Percentiles rank a stretch among this genome's conserved stretches.
Conservation (phyloP, 2,113 vertebrate genomes). For the Penelope pileata region DNA sequence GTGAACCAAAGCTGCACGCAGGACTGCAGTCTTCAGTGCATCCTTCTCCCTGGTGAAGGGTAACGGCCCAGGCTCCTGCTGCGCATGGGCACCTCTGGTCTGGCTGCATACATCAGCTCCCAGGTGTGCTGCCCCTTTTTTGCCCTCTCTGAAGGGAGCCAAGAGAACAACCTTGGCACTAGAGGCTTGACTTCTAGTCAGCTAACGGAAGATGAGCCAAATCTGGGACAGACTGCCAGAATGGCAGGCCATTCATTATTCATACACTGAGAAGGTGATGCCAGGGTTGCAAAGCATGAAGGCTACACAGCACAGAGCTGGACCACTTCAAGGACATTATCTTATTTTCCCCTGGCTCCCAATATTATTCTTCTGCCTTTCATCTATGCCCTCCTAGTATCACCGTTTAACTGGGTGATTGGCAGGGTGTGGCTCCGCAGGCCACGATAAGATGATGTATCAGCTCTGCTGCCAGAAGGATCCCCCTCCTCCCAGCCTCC, state of each 20-base stretch:
- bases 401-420: constrained; percentile 12
- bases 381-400: background rate
- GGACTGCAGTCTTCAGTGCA: background rate
- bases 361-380: background rate
- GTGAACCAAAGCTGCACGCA: background rate
- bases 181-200: background rate
- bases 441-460: background rate
- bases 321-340: background rate
- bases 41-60: background rate
- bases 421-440: background rate
- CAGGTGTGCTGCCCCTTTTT: background rate
- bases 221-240: constrained; percentile 13
- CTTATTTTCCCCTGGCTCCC: background rate
- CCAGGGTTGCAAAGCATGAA: background rate
- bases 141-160: background rate
- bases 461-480: background rate
- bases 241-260: background rate
- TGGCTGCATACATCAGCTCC: background rate
- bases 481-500: background rate
- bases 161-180: background rate
- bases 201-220: background rate
- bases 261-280: background rate
- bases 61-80: background rate
- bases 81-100: background rate
- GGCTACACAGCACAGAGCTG: background rate